Evolutionary conservation across 2,888 invertebrate genomes (phyloP).

Genomic region (Chrysomela aeneicollis): DNA sequence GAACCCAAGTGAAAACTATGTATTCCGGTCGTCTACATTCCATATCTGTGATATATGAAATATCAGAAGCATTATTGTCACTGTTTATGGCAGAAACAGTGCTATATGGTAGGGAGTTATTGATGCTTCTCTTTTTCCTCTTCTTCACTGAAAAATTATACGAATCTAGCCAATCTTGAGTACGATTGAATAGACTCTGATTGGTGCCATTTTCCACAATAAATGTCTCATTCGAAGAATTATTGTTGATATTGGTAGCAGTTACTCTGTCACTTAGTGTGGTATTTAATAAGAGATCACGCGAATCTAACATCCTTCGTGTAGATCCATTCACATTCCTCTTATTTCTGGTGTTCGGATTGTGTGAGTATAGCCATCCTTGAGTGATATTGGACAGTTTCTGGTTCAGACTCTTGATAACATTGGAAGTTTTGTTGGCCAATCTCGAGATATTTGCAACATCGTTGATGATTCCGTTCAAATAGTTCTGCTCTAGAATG

Average conservation of each 20-base stretch:
- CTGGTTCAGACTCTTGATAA: slow-evolving; percentile 41
- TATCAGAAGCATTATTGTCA: neutral
- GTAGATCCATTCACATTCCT: neutral
- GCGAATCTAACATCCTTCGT: no score
- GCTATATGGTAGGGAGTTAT: neutral
- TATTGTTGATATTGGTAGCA: no score
- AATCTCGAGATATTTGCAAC: slow-evolving; percentile 39
- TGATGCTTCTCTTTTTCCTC: neutral
- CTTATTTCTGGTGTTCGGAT: neutral
- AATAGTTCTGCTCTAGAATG: slow-evolving; percentile 41
- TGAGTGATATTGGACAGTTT: slow-evolving; percentile 39
- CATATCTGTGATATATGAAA: neutral
- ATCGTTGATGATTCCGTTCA: slow-evolving; percentile 39
- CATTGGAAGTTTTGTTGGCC: slow-evolving; percentile 37
- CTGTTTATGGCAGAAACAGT: neutral
- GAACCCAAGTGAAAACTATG: slow-evolving; percentile 91
- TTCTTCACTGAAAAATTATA: neutral
- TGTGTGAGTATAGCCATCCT: neutral
- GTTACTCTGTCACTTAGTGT: no score
- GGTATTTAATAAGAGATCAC: no score
- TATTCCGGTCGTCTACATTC: slow-evolving; percentile 75
- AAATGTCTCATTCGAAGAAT: no score
- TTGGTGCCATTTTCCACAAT: no score
- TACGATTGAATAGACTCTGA: slow-evolving; percentile 38
- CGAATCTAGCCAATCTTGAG: neutral